These are phyloP conservation scores for Athalia cordata DNA, from an alignment of 2,888 invertebrate species.

Conservation along the genomic window DNA sequence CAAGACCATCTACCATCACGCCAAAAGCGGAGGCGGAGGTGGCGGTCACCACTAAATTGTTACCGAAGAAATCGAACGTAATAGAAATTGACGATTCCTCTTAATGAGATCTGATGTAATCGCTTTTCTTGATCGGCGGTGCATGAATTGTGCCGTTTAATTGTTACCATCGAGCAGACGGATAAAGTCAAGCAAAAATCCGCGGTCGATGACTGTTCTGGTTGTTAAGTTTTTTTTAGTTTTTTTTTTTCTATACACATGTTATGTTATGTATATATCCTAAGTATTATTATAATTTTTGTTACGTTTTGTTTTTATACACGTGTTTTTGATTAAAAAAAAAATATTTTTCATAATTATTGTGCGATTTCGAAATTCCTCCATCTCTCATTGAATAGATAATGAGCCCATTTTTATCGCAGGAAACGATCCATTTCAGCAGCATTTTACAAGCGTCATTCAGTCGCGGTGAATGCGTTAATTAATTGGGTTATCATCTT, in stretches of 20 bases:
- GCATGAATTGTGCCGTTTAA: slow-evolving; percentile 17
- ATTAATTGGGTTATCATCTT: neutral
- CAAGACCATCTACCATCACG: slow-evolving; percentile 83
- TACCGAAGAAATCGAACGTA: neutral
- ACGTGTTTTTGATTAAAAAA: slow-evolving; percentile 39
- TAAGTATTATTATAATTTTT: slow-evolving; percentile 27
- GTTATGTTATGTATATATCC: slow-evolving; percentile 52
- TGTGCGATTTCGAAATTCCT: neutral
- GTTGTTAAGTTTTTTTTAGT: slow-evolving; percentile 47
- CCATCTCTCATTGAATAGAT: neutral
- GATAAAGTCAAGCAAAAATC: slow-evolving; percentile 52
- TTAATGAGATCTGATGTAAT: neutral
- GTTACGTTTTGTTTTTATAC: slow-evolving; percentile 25
- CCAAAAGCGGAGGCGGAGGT: slow-evolving; percentile 74
- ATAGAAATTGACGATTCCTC: neutral
- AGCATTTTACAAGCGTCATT: too few relatives aligned
- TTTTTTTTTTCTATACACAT: slow-evolving; percentile 22
- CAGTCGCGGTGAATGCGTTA: too few relatives aligned
- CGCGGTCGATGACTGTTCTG: slow-evolving; percentile 43
- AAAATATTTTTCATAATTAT: slow-evolving; percentile 26
- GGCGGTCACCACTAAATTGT: slow-evolving; percentile 28
- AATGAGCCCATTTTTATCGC: too few relatives aligned
- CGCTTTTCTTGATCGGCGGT: slow-evolving; percentile 17
- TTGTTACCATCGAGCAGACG: slow-evolving; percentile 29
- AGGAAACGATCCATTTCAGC: too few relatives aligned